Evolutionary conservation across 2,797 vertebrate genomes (phyloP).

Genomic region (Petrocephalus sullivani): DNA sequence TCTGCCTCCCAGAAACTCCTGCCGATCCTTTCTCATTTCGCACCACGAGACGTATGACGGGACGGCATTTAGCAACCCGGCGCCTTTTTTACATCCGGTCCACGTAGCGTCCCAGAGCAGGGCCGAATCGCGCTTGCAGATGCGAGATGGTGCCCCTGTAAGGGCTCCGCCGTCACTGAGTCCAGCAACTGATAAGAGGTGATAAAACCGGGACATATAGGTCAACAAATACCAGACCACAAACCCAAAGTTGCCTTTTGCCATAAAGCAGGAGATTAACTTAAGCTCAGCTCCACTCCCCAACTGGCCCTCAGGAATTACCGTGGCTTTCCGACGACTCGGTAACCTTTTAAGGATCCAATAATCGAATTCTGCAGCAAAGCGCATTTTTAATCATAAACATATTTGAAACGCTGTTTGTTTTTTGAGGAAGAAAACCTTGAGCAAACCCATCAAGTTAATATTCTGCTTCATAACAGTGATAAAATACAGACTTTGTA

Average conservation of each 20-base stretch:
- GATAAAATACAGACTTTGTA: constrained; percentile 31
- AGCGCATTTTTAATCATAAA: constrained; percentile 30
- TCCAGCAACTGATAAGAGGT: neutral
- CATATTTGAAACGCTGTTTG: neutral
- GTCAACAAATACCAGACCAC: constrained; percentile 26
- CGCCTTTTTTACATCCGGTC: neutral
- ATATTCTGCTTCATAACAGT: constrained; percentile 25
- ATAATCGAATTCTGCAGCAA: constrained; percentile 24
- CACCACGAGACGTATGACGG: neutral
- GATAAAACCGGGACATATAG: constrained; percentile 24
- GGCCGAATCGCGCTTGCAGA: neutral
- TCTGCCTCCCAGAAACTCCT: neutral
- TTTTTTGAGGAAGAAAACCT: neutral
- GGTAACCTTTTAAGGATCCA: constrained; percentile 34
- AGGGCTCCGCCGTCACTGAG: neutral
- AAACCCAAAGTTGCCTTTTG: constrained; percentile 27
- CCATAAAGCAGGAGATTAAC: constrained; percentile 29
- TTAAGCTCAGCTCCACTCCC: constrained; percentile 14
- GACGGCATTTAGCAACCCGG: neutral
- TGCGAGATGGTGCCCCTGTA: neutral
- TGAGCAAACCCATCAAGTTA: neutral
- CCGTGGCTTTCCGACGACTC: constrained; percentile 22
- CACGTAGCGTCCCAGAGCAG: too few relatives aligned
- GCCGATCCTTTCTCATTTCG: neutral
- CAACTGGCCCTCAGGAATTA: constrained; percentile 27